Evolutionary conservation across 2,113 vertebrate genomes (phyloP), one percentile per base, ranked within the genome.

Genomic region (Neotoma lepida): DNA sequence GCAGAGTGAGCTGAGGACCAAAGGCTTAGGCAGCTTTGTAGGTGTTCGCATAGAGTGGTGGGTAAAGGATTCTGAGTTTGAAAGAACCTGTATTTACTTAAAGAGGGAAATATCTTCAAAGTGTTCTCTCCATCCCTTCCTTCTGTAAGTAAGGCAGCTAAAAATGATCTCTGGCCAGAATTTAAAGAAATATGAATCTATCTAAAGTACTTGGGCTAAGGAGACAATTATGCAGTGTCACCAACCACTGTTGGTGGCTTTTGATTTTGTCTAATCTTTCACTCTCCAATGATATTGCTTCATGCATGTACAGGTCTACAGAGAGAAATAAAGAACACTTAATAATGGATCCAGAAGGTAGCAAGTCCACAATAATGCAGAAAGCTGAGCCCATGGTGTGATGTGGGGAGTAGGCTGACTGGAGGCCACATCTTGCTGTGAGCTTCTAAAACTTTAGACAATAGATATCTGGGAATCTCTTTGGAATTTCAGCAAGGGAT

Each of bases 361-460:
- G 22, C 74, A 33, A 90, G 70, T 6, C 33, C 33, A 35, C 12
- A 51, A 46, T 84, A 80, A 81, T 41, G 61, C 20, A 87, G 13
- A 61, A 26, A 30, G 26, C 2, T 20, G 20, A 73, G 64, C 6
- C 26, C 9, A 5, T 26, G 0, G 18, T 13, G 0, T 33, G 0
- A 30, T 10, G 0, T 35, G 8, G 8, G 6, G 0, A 33, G 18
- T 22, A 1, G 9, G 13, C 51, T 74, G 17, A 9, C 26, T 18
- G 1, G 17, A 39, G 63, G 7, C 6, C 66, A 1, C 22, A n/a
- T 92, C 46, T 89, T 68, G 66, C 61, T 58, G 51, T 77, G 3
- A 86, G n/a, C 18, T 2, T 74, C 15, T 63, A 49, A 86, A 88
- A 66, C 28, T 54, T 76, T 28, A 88, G 39, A 88, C 91, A 93